Evolutionary conservation across 2,888 invertebrate genomes (phyloP), one percentile per base, ranked within the genome.

Genomic region (Calameuta pallipes): DNA sequence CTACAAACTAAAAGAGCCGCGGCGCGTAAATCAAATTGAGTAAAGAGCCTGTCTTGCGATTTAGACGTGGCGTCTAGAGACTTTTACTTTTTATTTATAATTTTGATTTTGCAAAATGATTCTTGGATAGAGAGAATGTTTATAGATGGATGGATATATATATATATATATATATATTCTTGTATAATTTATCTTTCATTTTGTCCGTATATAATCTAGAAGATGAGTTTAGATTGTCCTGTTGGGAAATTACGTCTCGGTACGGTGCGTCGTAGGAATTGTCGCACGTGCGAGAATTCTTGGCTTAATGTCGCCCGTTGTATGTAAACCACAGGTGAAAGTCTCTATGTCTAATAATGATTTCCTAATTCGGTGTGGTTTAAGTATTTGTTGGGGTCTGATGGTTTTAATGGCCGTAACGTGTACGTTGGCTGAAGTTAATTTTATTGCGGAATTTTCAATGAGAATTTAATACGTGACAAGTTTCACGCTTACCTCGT

Each of bases 1-100:
- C 82, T 80, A 78, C 80, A 82, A 85, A 83, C 80, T 80, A 79
- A 76, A 75, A 78, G 73, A 75, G 78, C 77, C 81, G 83, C 83
- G 77, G 80, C 81, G 80, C 83, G 85, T 85, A 86, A 86, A 86
- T 86, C 87, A 86, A 85, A 85, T 84, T 83, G 79, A 80, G 78
- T 81, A 82, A 81, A 82, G 82, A 80, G 79, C 79, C 79, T 77
- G 79, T 70, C 74, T 75, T 71, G 77, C 9, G 36, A 35, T 74
- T 31, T 74, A 37, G 74, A 74, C 34, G 23, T 56, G 56, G 56
- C 56, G 23, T 23, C 23, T 56, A 9, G 41, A 1, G 15, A 9
- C 56, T 56, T 56, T 56, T 56, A 56, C 9, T 56, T 56, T 15
- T 56, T 56, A 6, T 56, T 56, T 56, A 56, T 56, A 56, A 56